Conservation (phyloP, 2,888 invertebrate species). For the Caenorhabditis drosophilae region DNA sequence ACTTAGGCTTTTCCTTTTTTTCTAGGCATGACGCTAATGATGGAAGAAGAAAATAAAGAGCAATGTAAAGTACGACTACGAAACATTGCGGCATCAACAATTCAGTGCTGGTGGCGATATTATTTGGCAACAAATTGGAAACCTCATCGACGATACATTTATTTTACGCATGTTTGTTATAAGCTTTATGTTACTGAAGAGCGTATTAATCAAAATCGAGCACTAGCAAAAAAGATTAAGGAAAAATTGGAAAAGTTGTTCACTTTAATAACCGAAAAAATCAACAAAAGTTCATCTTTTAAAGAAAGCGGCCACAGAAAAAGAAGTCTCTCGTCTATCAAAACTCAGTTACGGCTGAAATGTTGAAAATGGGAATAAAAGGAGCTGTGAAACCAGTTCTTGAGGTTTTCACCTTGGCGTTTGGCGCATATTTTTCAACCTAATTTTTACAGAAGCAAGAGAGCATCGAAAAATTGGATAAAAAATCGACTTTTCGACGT, state of each 20-base stretch:
- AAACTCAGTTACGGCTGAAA: slow-evolving; percentile 27
- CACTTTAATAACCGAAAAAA: neutral
- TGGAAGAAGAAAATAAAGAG: slow-evolving; percentile 58
- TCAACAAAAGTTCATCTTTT: neutral
- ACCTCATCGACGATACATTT: slow-evolving; percentile 28
- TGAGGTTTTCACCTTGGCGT: neutral
- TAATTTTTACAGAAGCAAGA: neutral
- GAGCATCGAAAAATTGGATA: too few relatives aligned
- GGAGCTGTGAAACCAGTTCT: slow-evolving; percentile 29
- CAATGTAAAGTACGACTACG: slow-evolving; percentile 50
- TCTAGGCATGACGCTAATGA: slow-evolving; percentile 54
- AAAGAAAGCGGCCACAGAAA: slow-evolving; percentile 19
- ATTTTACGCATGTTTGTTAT: slow-evolving; percentile 51
- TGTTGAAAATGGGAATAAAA: slow-evolving; percentile 23
- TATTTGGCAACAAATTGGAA: slow-evolving; percentile 39
- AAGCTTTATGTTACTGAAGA: slow-evolving; percentile 55
- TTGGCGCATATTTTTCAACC: neutral
- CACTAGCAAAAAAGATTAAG: slow-evolving; percentile 39
- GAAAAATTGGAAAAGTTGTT: slow-evolving; percentile 40
- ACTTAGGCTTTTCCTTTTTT: neutral
- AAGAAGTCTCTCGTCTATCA: slow-evolving; percentile 38
- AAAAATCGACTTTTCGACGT: too few relatives aligned
- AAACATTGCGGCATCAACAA: slow-evolving; percentile 55
- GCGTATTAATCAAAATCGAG: slow-evolving; percentile 47
- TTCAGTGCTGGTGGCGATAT: slow-evolving; percentile 57